Conservation (phyloP, 2,113 vertebrate species). For the Ctenomys sociabilis region DNA sequence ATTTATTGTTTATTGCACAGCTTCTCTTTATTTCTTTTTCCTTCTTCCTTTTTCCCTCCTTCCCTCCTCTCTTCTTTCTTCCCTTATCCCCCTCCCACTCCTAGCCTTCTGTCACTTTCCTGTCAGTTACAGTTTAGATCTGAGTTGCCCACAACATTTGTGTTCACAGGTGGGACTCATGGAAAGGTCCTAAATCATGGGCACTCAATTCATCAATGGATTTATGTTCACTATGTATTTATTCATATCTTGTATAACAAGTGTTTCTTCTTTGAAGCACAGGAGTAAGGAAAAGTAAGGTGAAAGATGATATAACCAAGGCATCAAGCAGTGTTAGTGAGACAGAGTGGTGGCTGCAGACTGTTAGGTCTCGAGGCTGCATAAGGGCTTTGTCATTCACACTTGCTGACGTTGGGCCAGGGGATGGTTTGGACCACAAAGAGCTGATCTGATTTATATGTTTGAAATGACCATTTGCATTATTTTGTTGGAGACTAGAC, state of each 20-base stretch:
- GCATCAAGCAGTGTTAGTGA: too few relatives aligned
- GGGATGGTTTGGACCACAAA: not conserved
- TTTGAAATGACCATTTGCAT: not conserved
- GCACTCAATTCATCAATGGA: not conserved
- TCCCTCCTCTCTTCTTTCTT: not conserved
- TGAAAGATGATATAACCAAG: not conserved
- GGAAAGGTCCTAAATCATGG: too few relatives aligned
- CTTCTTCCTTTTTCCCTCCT: not conserved
- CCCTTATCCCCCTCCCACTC: not conserved
- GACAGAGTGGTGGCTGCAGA: not conserved
- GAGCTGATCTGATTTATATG: not conserved
- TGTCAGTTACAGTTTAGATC: not conserved
- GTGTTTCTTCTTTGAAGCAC: not conserved
- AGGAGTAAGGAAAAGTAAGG: not conserved
- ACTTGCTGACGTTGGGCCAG: not conserved
- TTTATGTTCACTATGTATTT: not conserved
- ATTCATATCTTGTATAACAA: not conserved
- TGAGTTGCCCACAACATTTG: not conserved
- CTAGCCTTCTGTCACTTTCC: not conserved
- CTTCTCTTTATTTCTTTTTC: not conserved
- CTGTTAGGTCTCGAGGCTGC: not conserved
- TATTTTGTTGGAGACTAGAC: not conserved
- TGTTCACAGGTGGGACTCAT: not conserved
- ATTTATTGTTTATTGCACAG: not conserved
- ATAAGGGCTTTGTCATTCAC: not conserved